Percentiles rank a stretch among this genome's conserved stretches.
Evolutionary conservation across 2,113 vertebrate genomes (phyloP).

Genomic region (Gila orcuttii): DNA sequence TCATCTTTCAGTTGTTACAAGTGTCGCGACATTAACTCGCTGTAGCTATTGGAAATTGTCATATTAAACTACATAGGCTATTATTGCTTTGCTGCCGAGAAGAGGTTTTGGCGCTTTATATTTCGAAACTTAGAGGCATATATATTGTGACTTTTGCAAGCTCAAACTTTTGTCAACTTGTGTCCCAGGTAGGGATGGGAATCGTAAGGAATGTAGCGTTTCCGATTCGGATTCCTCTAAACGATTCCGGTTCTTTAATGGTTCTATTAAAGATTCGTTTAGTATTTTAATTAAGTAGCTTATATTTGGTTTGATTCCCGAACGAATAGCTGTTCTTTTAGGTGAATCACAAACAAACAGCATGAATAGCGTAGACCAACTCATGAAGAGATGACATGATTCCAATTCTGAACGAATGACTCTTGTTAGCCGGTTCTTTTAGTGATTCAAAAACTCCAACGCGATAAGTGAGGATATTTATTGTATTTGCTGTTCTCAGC

Average conservation of each 20-base stretch:
- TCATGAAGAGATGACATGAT: too few relatives aligned
- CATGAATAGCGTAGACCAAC: too few relatives aligned
- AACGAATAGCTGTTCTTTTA: too few relatives aligned
- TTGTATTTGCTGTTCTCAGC: not conserved
- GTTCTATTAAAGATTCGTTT: not conserved
- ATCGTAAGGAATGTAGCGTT: not conserved
- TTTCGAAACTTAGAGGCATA: not conserved
- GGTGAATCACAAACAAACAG: too few relatives aligned
- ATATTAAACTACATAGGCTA: not conserved
- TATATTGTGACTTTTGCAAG: not conserved
- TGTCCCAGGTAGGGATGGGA: conserved; percentile 18
- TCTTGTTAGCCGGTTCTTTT: too few relatives aligned
- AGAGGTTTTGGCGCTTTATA: not conserved
- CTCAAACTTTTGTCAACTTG: conserved; percentile 20
- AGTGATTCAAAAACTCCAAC: too few relatives aligned
- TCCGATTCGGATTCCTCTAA: not conserved
- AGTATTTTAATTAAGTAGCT: not conserved
- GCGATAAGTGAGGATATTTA: too few relatives aligned
- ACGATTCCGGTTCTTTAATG: not conserved
- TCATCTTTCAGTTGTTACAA: not conserved
- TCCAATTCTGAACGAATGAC: too few relatives aligned
- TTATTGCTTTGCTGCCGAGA: not conserved
- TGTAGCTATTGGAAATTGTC: not conserved
- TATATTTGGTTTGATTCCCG: not conserved
- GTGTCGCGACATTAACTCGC: not conserved